Evolutionary conservation across 1,140 invertebrate species (phyloP).

Genomic region (Solen grandis): DNA sequence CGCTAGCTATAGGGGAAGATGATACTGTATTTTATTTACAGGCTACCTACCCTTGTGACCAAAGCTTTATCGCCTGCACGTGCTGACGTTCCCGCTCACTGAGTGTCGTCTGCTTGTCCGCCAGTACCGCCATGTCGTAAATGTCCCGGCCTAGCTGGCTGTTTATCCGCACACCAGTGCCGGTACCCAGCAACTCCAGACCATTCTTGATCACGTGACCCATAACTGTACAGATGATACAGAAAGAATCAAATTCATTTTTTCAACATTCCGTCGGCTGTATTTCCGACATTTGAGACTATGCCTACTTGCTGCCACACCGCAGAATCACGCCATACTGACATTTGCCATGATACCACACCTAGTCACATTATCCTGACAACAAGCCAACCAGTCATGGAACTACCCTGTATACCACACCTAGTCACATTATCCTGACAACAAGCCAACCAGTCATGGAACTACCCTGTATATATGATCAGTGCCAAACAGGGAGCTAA

Average conservation of each 20-base stretch:
- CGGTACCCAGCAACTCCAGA: conserved; percentile 81
- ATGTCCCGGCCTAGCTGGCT: conserved; percentile 74
- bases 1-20: neutral
- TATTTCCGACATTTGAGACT: no score
- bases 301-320: no score
- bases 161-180: conserved; percentile 74
- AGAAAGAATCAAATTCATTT: neutral
- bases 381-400: neutral
- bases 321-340: no score
- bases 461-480: no score
- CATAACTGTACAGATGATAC: conserved; percentile 79
- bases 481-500: no score
- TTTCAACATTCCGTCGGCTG: neutral
- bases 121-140: conserved; percentile 71
- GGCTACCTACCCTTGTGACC: conserved; percentile 81
- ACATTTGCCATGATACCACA: neutral
- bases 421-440: no score
- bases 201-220: conserved; percentile 81
- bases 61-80: conserved; percentile 81
- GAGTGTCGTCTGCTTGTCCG: conserved; percentile 62
- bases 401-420: no score
- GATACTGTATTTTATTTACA: no score
- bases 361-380: neutral
- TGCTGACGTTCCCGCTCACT: conserved; percentile 81
- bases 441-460: no score